Evolutionary conservation across 2,113 vertebrate genomes (phyloP).

Genomic region (Dendropsophus ebraccatus): DNA sequence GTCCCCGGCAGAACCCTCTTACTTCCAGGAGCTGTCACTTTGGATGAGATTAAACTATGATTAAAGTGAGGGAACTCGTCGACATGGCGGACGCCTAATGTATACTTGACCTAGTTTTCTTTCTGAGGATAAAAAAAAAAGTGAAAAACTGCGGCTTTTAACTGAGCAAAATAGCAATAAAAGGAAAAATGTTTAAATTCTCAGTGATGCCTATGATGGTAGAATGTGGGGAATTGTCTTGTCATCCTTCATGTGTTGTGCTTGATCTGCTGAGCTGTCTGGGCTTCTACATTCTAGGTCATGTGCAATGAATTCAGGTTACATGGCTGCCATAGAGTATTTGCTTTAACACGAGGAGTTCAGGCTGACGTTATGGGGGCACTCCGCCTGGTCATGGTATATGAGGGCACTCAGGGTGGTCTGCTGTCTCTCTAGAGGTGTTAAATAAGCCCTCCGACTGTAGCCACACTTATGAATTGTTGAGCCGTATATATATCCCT

Average conservation of each 20-base stretch:
- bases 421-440: too few species aligned
- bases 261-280: neutral
- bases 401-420: neutral
- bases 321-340: neutral
- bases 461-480: too few species aligned
- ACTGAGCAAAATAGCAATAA: neutral
- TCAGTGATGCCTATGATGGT: neutral
- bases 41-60: slow-evolving; percentile 53
- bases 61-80: slow-evolving; percentile 53
- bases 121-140: slow-evolving; percentile 31
- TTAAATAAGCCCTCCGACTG: too few species aligned
- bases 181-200: neutral
- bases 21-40: slow-evolving; percentile 55
- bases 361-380: neutral
- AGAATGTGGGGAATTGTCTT: neutral
- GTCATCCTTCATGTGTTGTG: neutral
- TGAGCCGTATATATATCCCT: too few species aligned
- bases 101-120: slow-evolving; percentile 54
- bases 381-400: neutral
- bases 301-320: neutral
- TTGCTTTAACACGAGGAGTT: too few species aligned
- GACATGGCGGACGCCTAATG: slow-evolving; percentile 33
- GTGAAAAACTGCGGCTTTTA: slow-evolving; percentile 13
- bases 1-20: neutral
- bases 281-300: neutral